These are phyloP conservation scores for Ormyrus thymus DNA, from an alignment of 2,888 invertebrate species.

Conservation along the genomic window DNA sequence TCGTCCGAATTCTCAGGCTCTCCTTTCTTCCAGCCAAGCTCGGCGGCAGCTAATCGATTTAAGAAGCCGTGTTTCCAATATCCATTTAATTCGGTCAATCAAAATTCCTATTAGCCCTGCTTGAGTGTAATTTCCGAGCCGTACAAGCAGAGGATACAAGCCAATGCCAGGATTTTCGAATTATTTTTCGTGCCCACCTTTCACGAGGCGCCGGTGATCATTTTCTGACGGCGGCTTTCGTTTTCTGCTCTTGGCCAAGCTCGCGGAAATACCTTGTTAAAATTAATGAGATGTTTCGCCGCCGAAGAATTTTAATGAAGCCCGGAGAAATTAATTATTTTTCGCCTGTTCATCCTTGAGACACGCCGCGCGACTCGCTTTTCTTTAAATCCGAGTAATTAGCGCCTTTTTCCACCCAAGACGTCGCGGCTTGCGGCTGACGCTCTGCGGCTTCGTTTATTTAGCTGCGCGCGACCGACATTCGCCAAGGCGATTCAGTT, in stretches of 20 bases:
- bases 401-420: neutral
- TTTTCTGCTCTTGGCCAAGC: neutral
- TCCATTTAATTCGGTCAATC: conserved; percentile 75
- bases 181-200: conserved; percentile 18
- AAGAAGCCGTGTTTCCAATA: conserved; percentile 72
- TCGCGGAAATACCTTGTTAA: conserved; percentile 33
- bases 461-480: conserved; percentile 8
- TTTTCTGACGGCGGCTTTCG: neutral
- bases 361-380: neutral
- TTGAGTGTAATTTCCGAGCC: conserved; percentile 67
- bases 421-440: neutral
- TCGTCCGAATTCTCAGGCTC: neutral
- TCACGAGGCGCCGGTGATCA: neutral
- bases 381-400: too few species aligned
- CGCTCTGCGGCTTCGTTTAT: neutral
- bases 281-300: conserved; percentile 38
- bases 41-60: conserved; percentile 56
- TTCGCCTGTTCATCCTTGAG: conserved; percentile 9
- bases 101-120: conserved; percentile 73
- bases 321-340: conserved; percentile 41
- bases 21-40: neutral
- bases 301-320: conserved; percentile 32
- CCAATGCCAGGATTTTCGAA: conserved; percentile 5
- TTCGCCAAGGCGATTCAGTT: conserved; percentile 37
- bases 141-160: conserved; percentile 16